Percentiles rank a stretch among this genome's conserved stretches.
Conservation (phyloP, 2,888 invertebrate genomes). For the Cheilosia pagana region DNA sequence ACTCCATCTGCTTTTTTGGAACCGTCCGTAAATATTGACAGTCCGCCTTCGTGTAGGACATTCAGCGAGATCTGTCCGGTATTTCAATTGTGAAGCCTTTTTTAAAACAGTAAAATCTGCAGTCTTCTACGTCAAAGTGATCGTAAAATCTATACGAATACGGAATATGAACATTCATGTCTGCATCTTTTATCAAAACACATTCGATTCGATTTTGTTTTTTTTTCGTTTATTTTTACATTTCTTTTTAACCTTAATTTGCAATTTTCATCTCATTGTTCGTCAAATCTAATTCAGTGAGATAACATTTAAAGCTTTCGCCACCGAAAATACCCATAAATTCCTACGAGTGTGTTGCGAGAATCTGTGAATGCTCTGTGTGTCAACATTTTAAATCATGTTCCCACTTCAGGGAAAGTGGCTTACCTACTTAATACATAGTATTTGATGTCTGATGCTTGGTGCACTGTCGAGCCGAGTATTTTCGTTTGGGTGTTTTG, state of each 20-base stretch:
- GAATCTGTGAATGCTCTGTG: not conserved
- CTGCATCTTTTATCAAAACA: not conserved
- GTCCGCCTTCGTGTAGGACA: no score
- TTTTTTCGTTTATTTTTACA: not conserved
- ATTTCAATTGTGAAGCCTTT: no score
- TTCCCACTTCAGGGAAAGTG: not conserved
- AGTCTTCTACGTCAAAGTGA: no score
- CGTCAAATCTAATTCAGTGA: conserved; percentile 28
- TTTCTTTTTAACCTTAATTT: conserved; percentile 50
- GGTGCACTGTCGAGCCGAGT: conserved; percentile 8
- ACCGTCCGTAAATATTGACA: no score
- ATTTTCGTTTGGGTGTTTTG: conserved; percentile 21
- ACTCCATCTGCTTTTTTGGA: no score
- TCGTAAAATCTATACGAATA: no score
- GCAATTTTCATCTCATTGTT: conserved; percentile 42
- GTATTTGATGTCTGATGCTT: not conserved
- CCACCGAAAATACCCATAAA: conserved; percentile 50
- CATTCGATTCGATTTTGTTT: not conserved
- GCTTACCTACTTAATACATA: not conserved
- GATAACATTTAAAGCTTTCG: conserved; percentile 52
- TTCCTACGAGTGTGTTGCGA: not conserved
- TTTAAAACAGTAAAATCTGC: no score
- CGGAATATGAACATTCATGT: no score
- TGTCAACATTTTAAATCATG: not conserved
- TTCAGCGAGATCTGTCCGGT: no score